Evolutionary conservation across 2,888 invertebrate species (phyloP), one percentile per base, ranked within the genome.

Genomic region (Tetrapedia diversipes): DNA sequence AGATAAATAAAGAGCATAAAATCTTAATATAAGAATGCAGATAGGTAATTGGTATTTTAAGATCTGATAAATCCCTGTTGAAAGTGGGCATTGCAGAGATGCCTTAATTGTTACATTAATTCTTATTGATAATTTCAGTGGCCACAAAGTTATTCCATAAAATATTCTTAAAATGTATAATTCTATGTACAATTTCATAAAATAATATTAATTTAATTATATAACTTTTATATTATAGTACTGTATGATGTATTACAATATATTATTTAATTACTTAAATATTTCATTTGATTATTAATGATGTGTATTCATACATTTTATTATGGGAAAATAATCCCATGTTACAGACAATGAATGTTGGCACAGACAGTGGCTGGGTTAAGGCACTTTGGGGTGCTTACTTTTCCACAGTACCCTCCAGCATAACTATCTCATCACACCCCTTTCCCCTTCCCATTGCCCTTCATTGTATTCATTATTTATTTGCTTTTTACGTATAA

Each of bases 351-450:
- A 84, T 86, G 86, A 87, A 88, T 86, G 88, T 88, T 90, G 90
- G 90, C 90, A 90, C 90, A 90, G 89, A 89, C 89, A 90, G 87
- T 89, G 86, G 89, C 89, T 90, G 90, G 89, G 77, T 87, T 90
- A 91, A 91, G 91, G 91, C 91, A 91, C 90, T 89, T 89, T 87
- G 87, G 88, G 88, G 86, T 86, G 87, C 87, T 89, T 86, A 84
- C 85, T 89, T 85, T 81, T 87, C 85, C 86, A 82, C 86, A 88
- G 89, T 87, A 89, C 86, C 87, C 78, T 86, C 87, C 89, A 88
- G 89, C 89, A 63, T 85, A 81, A 84, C 87, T 85, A 86, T 87
- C 84, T 87, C 77, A 85, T 85, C 71, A 64, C 73, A 76, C 66
- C 69, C 81, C 68, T 70, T 67, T 67, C 27, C 63, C 65, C 60